Conservation (phyloP, 2,113 vertebrate genomes). For the Nycticebus coucang region DNA sequence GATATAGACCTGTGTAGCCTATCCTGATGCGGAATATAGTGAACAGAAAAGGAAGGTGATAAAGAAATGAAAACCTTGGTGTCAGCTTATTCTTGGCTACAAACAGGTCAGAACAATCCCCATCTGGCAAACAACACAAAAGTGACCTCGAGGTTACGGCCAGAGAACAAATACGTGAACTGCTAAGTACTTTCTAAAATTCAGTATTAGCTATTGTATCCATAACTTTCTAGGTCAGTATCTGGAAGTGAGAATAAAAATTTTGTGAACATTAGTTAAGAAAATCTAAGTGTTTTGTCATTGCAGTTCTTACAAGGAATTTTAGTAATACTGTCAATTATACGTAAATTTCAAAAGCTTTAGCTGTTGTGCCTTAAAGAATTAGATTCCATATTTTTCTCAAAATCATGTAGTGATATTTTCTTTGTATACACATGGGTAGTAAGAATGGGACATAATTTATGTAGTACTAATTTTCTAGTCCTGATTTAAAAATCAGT, state of each 20-base stretch:
- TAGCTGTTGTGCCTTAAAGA: slow-evolving; percentile 34
- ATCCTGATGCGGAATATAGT: neutral
- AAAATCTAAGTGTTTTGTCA: slow-evolving; percentile 47
- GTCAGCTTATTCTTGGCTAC: neutral
- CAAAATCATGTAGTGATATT: neutral
- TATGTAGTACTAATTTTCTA: neutral
- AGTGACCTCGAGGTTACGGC: neutral
- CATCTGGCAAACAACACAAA: neutral
- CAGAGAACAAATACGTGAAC: neutral
- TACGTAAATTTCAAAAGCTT: slow-evolving; percentile 23
- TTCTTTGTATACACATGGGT: slow-evolving; percentile 4
- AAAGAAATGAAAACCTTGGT: neutral
- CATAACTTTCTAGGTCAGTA: neutral
- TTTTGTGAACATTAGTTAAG: slow-evolving; percentile 24
- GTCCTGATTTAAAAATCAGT: neutral
- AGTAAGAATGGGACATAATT: slow-evolving; percentile 12
- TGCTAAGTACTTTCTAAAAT: slow-evolving; percentile 14
- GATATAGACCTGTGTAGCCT: neutral
- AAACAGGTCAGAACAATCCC: neutral
- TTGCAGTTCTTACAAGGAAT: slow-evolving; percentile 34
- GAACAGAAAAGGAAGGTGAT: neutral
- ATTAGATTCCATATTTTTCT: slow-evolving; percentile 46
- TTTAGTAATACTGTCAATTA: slow-evolving; percentile 52
- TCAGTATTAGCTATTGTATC: neutral
- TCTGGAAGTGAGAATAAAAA: neutral